Percentiles rank a stretch among this genome's conserved stretches.
Conservation (phyloP, 1,140 invertebrate genomes). For the Cydia pomonella region DNA sequence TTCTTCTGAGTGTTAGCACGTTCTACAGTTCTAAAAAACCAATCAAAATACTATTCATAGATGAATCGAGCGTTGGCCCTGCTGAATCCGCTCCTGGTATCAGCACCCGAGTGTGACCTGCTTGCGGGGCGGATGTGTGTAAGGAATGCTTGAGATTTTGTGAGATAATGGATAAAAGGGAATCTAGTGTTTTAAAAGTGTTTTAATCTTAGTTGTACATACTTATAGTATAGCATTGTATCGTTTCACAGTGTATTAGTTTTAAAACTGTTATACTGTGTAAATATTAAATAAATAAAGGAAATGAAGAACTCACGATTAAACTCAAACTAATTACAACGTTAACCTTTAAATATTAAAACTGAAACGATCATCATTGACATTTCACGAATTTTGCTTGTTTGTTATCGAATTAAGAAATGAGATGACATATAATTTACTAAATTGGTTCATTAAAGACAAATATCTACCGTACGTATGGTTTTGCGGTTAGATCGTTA, state of each 20-base stretch:
- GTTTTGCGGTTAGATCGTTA: neutral
- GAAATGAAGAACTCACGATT: neutral
- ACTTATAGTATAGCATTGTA: too few relatives aligned
- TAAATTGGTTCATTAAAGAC: conserved; percentile 11
- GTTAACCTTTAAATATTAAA: neutral
- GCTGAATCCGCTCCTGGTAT: too few relatives aligned
- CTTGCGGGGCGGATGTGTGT: too few relatives aligned
- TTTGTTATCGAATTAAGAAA: neutral
- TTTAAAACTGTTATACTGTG: too few relatives aligned
- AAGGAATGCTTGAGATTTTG: too few relatives aligned
- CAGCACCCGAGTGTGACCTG: too few relatives aligned
- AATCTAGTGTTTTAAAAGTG: too few relatives aligned
- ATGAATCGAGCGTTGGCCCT: too few relatives aligned
- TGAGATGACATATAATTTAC: neutral
- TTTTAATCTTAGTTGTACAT: too few relatives aligned
- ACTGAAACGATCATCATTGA: neutral
- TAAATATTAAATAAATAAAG: too few relatives aligned
- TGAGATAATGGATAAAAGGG: too few relatives aligned
- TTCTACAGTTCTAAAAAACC: neutral
- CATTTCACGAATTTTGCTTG: neutral
- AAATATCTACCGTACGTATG: neutral
- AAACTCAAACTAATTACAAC: neutral
- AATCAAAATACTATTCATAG: neutral
- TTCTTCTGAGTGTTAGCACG: neutral
- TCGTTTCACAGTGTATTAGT: too few relatives aligned